phyloP scores from a whole-genome alignment of 1,140 invertebrate genomes.

The Acromyrmex charruanus region DNA sequence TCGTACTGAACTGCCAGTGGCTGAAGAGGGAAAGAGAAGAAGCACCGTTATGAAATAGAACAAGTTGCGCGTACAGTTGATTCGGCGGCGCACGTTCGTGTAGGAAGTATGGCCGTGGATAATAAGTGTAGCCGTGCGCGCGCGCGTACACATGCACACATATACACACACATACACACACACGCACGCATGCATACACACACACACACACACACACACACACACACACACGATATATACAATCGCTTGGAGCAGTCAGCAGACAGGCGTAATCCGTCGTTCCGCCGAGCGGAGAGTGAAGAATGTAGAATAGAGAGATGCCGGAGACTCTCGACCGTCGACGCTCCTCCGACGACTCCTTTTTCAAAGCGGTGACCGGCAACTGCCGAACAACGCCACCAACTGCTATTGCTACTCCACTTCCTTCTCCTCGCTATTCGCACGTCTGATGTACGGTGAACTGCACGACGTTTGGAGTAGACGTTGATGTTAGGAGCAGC shows the following conservation, averaged over 20 bases:
- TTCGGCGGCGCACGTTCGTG: constrained; percentile 46
- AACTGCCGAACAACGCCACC: not conserved
- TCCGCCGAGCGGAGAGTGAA: not conserved
- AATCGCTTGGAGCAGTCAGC: not conserved
- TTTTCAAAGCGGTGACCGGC: not conserved
- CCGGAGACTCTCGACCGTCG: not conserved
- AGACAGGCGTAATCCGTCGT: not conserved
- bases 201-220: too few species aligned
- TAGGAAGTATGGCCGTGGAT: constrained; percentile 53
- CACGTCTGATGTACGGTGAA: constrained; percentile 8
- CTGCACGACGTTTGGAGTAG: constrained; percentile 28
- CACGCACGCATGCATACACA: too few species aligned
- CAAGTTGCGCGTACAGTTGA: constrained; percentile 36
- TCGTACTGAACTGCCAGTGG: constrained; percentile 21
- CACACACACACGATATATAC: not conserved
- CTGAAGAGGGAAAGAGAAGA: constrained; percentile 45
- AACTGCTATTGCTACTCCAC: not conserved
- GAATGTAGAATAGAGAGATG: too few species aligned
- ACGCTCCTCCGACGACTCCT: not conserved
- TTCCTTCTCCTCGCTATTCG: not conserved
- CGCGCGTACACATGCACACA: not conserved
- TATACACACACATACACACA: too few species aligned
- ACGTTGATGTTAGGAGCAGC: constrained; percentile 49
- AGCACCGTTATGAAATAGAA: constrained; percentile 80
- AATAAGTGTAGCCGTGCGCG: constrained; percentile 31